Evolutionary conservation across 1,140 invertebrate species (phyloP), one percentile per base, ranked within the genome.

Genomic region (Stenopsyche tienmushanensis): DNA sequence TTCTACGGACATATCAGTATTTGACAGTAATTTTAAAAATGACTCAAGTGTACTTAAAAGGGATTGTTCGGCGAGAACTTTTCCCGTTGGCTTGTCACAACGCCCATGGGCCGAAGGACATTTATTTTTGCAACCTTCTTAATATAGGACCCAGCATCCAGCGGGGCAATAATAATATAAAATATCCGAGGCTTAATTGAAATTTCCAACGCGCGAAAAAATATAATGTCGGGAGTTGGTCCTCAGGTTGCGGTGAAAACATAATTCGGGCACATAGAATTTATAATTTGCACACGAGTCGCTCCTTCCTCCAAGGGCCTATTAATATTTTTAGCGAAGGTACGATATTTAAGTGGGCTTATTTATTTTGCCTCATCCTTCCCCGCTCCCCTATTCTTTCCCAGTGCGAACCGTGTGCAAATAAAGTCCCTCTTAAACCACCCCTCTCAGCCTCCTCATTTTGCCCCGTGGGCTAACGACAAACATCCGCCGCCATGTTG

Each of bases 401-500:
- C 41, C 50, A n/a, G 8, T 18, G 0, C 3, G 17, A 15, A 26
- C 44, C 41, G 57, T 34, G 25, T n/a, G 41, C 41, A 60, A 47
- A 60, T 60, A 60, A 47, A 60, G 45, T 60, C 57, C 57, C 41
- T 49, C 57, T 49, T 62, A 29, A 50, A 52, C 49, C 49, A 1
- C 29, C 29, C 25, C 41, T 50, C 50, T 53, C 34, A 53, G 13
- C 39, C 7, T 15, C 10, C 18, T 15, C 10, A 5, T 47, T 18
- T 15, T 47, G 44, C 44, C 44, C 44, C 17, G 29, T 24, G 54
- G 42, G 57, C 41, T 47, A 60, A 62, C 67, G 67, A 69, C 67
- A 69, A 69, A 69, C 67, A 69, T 67, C 60, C 55, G 62, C 57
- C 67, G 68, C 68, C 68, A 70, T 70, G 68, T 66, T 70, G 64